Evolutionary conservation across 2,888 invertebrate genomes (phyloP), one percentile per base, ranked within the genome.

Genomic region (Dichetophora obliterata): DNA sequence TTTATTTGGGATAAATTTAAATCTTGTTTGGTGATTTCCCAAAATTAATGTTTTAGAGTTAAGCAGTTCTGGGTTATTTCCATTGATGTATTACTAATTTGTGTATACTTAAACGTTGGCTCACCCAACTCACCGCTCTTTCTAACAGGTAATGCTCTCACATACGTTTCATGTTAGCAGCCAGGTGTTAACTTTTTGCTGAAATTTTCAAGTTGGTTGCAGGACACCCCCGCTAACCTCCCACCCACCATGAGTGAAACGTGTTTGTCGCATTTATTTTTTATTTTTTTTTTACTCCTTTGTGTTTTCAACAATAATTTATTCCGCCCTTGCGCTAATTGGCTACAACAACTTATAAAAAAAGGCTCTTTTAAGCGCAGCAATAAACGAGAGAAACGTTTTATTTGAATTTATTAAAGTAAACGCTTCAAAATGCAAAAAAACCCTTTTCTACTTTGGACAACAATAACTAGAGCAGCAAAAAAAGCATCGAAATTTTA

Each of bases 321-420:
- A 54, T 54, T n/a, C 54, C 54, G 22, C 54, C 54, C 54, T 19
- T 54, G n/a, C 54, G 54, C 54, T 54, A 54, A 54, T 54, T 54
- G 54, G 54, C 54, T 19, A 22, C 54, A 54, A 54, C 54, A n/a
- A 54, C n/a, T 2, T 16, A 3, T 43, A 43, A 43, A 43, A 43
- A 43, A 43, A 43, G 43, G 11, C 43, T 43, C 6, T 14, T 43
- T 43, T 43, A 43, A 54, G n/a, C n/a, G 19, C 54, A 54, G 54
- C 54, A 19, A 22, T 54, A 19, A 54, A 54, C 19, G 22, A 54
- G 22, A 54, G 54, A 54, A 54, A 54, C 19, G 19, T n/a, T 22
- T 22, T n/a, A n/a, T 22, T n/a, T 19, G 54, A 54, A 54, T 54
- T 54, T 22, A 43, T 43, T 22, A 54, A 54, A 54, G 1, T 9